Base-by-base conservation (phyloP, 1,140 invertebrate genomes). In the Halictus rubicundus region DNA sequence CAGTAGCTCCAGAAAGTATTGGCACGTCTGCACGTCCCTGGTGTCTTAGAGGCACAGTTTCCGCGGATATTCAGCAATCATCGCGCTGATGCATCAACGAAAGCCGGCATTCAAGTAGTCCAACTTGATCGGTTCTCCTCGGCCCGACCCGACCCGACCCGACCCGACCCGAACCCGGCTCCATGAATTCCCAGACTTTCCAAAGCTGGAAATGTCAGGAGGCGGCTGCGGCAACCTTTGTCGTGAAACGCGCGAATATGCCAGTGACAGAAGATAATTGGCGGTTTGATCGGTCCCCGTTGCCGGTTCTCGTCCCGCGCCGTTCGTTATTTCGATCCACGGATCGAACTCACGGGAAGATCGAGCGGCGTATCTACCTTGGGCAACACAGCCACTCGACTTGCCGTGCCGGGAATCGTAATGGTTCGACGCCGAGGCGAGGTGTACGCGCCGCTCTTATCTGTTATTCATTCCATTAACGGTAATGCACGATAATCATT, bases 131-230 rank as follows among this genome's bases (percentile, higher is more conserved):
- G 25, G 57, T 61, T 54, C 49, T 1, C 16, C 49, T 16, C 14
- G 14, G 14, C 19, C n/a, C 64, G 32, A 14, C 46, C 64, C 46
- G 68, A 75, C 70, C 42, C 16, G 46, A 49, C 46, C 46, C 46
- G 49, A 21, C 19, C n/a, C 64, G 32, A 21, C 42, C 71, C 46
- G 68, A 76, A 14, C 10, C 71, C 42, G 5, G 49, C 0, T 21
- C 14, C 49, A 68, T 27, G 37, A 57, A 73, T 77, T 65, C 49
- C 46, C 59, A 27, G 46, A 60, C 70, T 83, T 79, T 71, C 65
- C 69, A 64, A 59, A 64, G 76, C 37, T 64, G 68, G 46, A 78
- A 78, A 78, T 78, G 76, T 78, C 76, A 78, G 76, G 60, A 72
- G 76, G 76, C 76, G 64, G 59, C 32, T 39, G 60, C 66, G 42